These are phyloP conservation scores for Ancistrus triradiatus DNA, from an alignment of 2,113 vertebrate genomes.

Conservation along the genomic window DNA sequence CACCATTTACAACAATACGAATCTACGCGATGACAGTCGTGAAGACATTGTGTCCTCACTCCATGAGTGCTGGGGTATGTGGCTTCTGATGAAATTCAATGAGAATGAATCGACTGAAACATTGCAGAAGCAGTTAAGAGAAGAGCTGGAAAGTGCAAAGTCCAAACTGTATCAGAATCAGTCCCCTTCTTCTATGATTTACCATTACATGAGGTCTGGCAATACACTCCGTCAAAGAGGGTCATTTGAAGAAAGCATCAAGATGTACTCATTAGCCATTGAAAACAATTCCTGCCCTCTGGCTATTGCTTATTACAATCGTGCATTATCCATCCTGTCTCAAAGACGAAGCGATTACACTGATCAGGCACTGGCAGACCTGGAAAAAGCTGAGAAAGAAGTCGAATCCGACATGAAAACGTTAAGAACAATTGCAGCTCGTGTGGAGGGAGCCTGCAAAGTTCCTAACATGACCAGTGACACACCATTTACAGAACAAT, in stretches of 20 bases:
- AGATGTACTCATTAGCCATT: slow-evolving; percentile 55
- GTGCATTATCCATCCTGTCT: slow-evolving; percentile 47
- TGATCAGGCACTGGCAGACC: slow-evolving; percentile 44
- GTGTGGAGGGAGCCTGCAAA: neutral
- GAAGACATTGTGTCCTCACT: slow-evolving; percentile 47
- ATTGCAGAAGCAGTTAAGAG: slow-evolving; percentile 14
- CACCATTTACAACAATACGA: slow-evolving; percentile 26
- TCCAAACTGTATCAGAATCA: slow-evolving; percentile 25
- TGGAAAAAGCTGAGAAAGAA: slow-evolving; percentile 47
- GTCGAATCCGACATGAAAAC: slow-evolving; percentile 38
- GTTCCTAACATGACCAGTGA: too few species aligned
- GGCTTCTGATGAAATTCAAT: slow-evolving; percentile 49
- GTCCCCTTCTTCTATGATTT: slow-evolving; percentile 50
- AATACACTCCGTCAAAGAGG: slow-evolving; percentile 36
- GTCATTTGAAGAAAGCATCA: slow-evolving; percentile 33
- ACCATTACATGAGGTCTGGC: slow-evolving; percentile 53
- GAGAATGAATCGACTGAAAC: neutral
- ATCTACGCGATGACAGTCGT: slow-evolving; percentile 9
- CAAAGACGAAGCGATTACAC: slow-evolving; percentile 31
- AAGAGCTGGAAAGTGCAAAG: slow-evolving; percentile 32
- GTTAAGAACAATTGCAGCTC: neutral
- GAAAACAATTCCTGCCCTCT: slow-evolving; percentile 43
- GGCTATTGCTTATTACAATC: slow-evolving; percentile 58
- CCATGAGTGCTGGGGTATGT: slow-evolving; percentile 62
- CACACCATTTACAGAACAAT: slow-evolving; percentile 24